Percentiles rank a stretch among this genome's conserved stretches.
phyloP scores from a whole-genome alignment of 1,140 invertebrate species.

The Lysiphlebus fabarum region DNA sequence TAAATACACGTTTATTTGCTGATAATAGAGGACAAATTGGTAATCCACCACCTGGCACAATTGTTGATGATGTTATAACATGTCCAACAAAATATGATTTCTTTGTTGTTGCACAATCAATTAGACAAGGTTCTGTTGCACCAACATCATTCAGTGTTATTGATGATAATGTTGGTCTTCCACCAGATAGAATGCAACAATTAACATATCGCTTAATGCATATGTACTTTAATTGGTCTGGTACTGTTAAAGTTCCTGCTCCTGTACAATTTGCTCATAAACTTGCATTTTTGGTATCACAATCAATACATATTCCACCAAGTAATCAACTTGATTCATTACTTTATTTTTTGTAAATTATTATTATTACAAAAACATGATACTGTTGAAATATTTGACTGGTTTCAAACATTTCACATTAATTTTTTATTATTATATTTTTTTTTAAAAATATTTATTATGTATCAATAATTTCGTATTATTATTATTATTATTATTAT shows the following conservation, averaged over 20 bases:
- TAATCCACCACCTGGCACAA: constrained; percentile 84
- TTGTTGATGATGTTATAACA: constrained; percentile 84
- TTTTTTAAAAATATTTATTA: no score
- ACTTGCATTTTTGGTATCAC: constrained; percentile 74
- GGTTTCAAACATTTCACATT: no score
- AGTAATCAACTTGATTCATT: constrained; percentile 47
- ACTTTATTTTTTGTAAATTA: constrained; percentile 57
- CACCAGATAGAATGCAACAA: constrained; percentile 68
- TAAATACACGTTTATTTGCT: constrained; percentile 67
- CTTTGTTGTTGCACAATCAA: constrained; percentile 74
- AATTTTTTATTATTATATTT: no score
- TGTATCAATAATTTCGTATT: no score
- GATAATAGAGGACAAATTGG: constrained; percentile 30
- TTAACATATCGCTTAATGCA: constrained; percentile 79
- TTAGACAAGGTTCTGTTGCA: constrained; percentile 74
- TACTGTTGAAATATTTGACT: no score
- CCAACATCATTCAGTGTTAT: constrained; percentile 81
- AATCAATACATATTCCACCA: constrained; percentile 64
- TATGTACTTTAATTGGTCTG: constrained; percentile 80
- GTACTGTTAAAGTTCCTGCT: constrained; percentile 78
- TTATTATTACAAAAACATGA: no score
- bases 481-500: no score
- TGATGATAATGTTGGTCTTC: constrained; percentile 61
- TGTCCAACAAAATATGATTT: constrained; percentile 78
- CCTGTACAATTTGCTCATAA: constrained; percentile 87